phyloP scores from a whole-genome alignment of 2,888 invertebrate genomes.

The Druceiella hillmani region DNA sequence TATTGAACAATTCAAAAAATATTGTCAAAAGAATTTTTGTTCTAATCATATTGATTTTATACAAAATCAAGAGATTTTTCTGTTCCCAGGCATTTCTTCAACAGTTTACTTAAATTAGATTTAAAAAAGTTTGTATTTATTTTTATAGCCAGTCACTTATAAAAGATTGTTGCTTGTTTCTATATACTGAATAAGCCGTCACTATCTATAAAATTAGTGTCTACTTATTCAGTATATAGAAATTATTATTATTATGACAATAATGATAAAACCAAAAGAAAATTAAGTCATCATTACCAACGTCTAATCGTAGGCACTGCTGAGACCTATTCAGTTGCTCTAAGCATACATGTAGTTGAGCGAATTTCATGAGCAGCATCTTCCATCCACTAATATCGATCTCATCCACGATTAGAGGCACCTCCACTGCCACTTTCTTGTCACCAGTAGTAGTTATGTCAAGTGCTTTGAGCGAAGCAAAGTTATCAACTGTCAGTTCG shows the following conservation, averaged over 20 bases:
- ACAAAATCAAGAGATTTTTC: too few relatives aligned
- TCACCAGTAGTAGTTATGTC: slow-evolving; percentile 34
- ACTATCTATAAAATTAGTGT: neutral
- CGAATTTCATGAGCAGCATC: slow-evolving; percentile 42
- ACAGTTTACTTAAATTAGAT: too few relatives aligned
- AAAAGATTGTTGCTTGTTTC: too few relatives aligned
- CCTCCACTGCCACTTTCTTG: slow-evolving; percentile 15
- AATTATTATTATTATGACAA: neutral
- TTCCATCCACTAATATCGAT: slow-evolving; percentile 49
- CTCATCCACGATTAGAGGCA: slow-evolving; percentile 46
- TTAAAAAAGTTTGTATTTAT: too few relatives aligned
- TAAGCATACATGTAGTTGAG: slow-evolving; percentile 45
- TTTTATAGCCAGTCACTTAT: too few relatives aligned
- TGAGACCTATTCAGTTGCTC: slow-evolving; percentile 45
- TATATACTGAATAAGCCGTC: too few relatives aligned
- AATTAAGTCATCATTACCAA: slow-evolving; percentile 31
- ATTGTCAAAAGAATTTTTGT: too few relatives aligned
- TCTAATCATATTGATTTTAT: too few relatives aligned
- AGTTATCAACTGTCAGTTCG: slow-evolving; percentile 44
- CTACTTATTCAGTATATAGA: neutral
- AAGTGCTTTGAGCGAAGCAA: slow-evolving; percentile 44
- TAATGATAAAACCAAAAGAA: neutral
- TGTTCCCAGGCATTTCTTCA: too few relatives aligned
- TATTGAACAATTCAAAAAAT: too few relatives aligned
- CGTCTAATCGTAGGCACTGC: slow-evolving; percentile 37